phyloP scores from a whole-genome alignment of 2,113 vertebrate species.

The Pipa parva region DNA sequence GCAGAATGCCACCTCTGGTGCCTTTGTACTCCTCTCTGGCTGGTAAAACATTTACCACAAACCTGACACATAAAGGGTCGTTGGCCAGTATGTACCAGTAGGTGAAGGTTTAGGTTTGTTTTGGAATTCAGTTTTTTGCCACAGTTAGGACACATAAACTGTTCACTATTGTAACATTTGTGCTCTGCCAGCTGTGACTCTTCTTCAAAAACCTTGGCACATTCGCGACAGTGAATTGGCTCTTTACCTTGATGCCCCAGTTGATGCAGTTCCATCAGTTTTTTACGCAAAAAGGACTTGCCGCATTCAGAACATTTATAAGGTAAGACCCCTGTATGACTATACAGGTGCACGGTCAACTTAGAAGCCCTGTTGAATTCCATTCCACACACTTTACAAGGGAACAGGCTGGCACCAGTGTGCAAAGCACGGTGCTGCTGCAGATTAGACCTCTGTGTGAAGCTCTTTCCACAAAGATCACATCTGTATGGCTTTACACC shows the following conservation, averaged over 20 bases:
- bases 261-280: slow-evolving; percentile 62
- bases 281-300: slow-evolving; percentile 62
- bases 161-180: slow-evolving; percentile 16
- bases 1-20: slow-evolving; percentile 57
- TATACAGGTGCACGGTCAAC: slow-evolving; percentile 64
- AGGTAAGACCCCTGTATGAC: slow-evolving; percentile 60
- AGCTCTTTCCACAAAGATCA: slow-evolving; percentile 74
- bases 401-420: slow-evolving; percentile 44
- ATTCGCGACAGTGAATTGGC: slow-evolving; percentile 38
- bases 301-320: slow-evolving; percentile 68
- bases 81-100: slow-evolving; percentile 52
- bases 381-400: slow-evolving; percentile 65
- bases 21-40: slow-evolving; percentile 34
- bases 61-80: slow-evolving; percentile 43
- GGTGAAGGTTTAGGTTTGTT: slow-evolving; percentile 67
- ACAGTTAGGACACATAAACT: slow-evolving; percentile 62
- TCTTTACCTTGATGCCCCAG: slow-evolving; percentile 38
- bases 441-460: slow-evolving; percentile 84
- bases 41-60: slow-evolving; percentile 47
- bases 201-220: slow-evolving; percentile 17
- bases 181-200: slow-evolving; percentile 36
- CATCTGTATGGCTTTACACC: slow-evolving; percentile 81
- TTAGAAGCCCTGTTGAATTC: slow-evolving; percentile 70
- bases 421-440: slow-evolving; percentile 81
- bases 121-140: slow-evolving; percentile 68